phyloP scores from a whole-genome alignment of 2,797 vertebrate genomes.

The Sebastes taczanowskii region DNA sequence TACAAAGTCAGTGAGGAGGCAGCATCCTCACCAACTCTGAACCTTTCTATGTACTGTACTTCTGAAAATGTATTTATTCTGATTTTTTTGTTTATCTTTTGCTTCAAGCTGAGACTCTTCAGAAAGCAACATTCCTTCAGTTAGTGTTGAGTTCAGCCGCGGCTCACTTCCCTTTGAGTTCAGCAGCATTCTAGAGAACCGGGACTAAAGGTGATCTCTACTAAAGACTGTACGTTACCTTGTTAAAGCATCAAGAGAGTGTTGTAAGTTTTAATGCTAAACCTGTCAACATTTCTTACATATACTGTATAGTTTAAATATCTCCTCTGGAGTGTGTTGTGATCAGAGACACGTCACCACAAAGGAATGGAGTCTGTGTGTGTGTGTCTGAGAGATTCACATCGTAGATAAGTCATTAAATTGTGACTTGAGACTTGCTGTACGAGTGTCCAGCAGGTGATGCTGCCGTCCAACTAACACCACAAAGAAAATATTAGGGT shows the following conservation, averaged over 20 bases:
- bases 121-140: neutral
- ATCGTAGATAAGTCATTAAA: neutral
- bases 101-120: neutral
- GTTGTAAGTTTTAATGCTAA: neutral
- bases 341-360: neutral
- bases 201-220: neutral
- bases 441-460: neutral
- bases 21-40: neutral
- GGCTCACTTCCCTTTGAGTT: neutral
- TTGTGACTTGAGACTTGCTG: neutral
- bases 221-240: neutral
- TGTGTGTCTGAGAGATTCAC: too few relatives aligned
- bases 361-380: neutral
- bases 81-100: neutral
- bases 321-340: neutral
- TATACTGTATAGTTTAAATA: neutral
- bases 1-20: neutral
- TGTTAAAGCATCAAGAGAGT: neutral
- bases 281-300: neutral
- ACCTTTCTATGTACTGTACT: neutral
- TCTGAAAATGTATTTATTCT: conserved; percentile 20
- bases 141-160: neutral
- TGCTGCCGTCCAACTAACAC: neutral
- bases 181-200: neutral
- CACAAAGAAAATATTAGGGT: neutral